Evolutionary conservation across 2,888 invertebrate species (phyloP), one percentile per base, ranked within the genome.

Genomic region (Epirrhoe alternata): DNA sequence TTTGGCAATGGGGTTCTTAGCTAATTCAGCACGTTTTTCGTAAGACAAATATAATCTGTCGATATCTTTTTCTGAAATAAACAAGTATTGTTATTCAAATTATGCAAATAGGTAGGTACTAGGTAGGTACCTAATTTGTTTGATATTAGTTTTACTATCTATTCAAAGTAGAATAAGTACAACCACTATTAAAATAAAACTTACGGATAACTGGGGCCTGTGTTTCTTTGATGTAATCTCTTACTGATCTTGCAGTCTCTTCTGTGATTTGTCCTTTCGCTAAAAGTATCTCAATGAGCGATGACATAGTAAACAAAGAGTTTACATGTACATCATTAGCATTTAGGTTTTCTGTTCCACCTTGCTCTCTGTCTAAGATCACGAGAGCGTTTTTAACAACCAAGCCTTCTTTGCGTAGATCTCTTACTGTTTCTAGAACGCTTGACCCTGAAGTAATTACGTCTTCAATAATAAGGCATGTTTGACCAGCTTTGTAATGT

Each of bases 381-480:
- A 99, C 97, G 12, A 99, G 94, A 0, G 97, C 97, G 82, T 98
- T 96, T 0, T 94, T 95, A 0, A 97, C 96, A 51, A 91, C 67
- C 10, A 96, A 88, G 0, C 96, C 96, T 82, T 95, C 96, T 59
- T 93, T 94, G 63, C 93, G 90, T 61, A 97, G 86, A 85, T 96
- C 98, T 74, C 94, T 94, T 0, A 96, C 97, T 0, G 99, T 99
- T 84, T 99, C 99, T 67, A 98, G 85, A 60, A 99, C 96, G 87
- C 99, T 99, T 14, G 97, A 96, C 0, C 99, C 99, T 61, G 98
- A 98, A 0, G 97, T 97, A 0, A 97, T 95, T 0, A 99, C 98
- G 90, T 99, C 99, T 91, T 99, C 99, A 62, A 99, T 95, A 59
- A 99, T 97, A 0, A 99, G 90, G 77, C 98, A 98, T 0, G 88